phyloP scores from a whole-genome alignment of 2,888 invertebrate species.

The Leucophenga montana region DNA sequence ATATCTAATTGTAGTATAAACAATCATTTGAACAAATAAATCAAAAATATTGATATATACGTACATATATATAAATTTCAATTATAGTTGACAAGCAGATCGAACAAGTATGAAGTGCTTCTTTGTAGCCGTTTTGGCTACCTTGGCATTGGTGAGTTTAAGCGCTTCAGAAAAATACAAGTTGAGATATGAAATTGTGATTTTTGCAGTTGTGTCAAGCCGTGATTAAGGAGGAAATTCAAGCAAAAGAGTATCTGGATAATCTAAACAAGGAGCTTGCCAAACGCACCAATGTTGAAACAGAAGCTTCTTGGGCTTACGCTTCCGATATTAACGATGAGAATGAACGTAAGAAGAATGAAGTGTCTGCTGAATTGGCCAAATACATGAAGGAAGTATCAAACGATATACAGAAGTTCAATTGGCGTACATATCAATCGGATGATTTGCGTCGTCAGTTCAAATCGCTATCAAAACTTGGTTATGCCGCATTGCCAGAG shows the following conservation, averaged over 20 bases:
- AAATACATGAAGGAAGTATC: slow-evolving; percentile 71
- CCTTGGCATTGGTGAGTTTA: slow-evolving; percentile 49
- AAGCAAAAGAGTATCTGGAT: slow-evolving; percentile 78
- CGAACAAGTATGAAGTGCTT: slow-evolving; percentile 48
- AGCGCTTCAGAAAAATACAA: too few relatives aligned
- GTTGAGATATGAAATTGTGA: too few relatives aligned
- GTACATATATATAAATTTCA: slow-evolving; percentile 11
- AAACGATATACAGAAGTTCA: slow-evolving; percentile 74
- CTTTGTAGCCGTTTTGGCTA: slow-evolving; percentile 51
- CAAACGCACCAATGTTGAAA: slow-evolving; percentile 76
- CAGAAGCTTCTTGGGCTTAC: slow-evolving; percentile 82
- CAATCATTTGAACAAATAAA: not conserved
- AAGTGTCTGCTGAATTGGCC: slow-evolving; percentile 67
- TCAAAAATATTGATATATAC: too few relatives aligned
- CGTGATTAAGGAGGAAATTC: slow-evolving; percentile 72
- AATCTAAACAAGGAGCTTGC: slow-evolving; percentile 78
- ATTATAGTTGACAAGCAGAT: slow-evolving; percentile 39
- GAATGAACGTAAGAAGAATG: slow-evolving; percentile 76
- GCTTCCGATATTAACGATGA: slow-evolving; percentile 84
- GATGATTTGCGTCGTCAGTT: slow-evolving; percentile 83
- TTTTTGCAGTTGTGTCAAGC: slow-evolving; percentile 51
- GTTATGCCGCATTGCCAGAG: slow-evolving; percentile 81
- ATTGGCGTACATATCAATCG: slow-evolving; percentile 83
- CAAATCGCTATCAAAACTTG: slow-evolving; percentile 82
- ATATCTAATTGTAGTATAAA: slow-evolving; percentile 1